Conservation (phyloP, 2,113 vertebrate species). For the Tachysurus vachellii region DNA sequence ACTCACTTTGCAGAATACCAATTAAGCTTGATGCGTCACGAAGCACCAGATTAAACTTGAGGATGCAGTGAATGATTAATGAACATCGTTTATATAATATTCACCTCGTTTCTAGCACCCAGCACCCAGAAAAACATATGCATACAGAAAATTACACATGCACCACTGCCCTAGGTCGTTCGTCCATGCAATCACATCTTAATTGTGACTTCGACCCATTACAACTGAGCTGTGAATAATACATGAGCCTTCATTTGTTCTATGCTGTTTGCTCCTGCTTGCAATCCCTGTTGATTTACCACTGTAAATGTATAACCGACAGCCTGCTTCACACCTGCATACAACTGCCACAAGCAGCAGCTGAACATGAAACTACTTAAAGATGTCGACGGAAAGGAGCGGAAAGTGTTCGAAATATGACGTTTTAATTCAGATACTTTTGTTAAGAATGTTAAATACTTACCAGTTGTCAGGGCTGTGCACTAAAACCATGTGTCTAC, state of each 20-base stretch:
- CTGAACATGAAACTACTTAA: conserved; percentile 1
- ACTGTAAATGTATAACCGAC: neutral
- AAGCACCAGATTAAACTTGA: conserved; percentile 27
- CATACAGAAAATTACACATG: conserved; percentile 32
- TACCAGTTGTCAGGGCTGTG: neutral
- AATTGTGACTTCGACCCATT: conserved; percentile 41
- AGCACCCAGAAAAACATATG: conserved; percentile 42
- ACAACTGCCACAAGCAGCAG: neutral
- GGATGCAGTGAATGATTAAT: conserved; percentile 45
- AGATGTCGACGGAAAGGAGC: neutral
- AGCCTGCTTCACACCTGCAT: neutral
- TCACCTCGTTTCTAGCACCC: conserved; percentile 30
- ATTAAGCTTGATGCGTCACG: conserved; percentile 33
- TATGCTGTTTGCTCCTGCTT: conserved; percentile 25
- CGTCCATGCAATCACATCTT: conserved; percentile 33
- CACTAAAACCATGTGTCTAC: no score
- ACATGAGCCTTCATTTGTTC: conserved; percentile 13
- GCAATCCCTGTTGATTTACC: conserved; percentile 30
- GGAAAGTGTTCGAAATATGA: neutral
- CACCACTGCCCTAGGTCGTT: neutral
- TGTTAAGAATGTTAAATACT: neutral
- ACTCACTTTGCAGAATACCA: conserved; percentile 39
- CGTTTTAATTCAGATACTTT: neutral
- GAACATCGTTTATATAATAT: conserved; percentile 47
- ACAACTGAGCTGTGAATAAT: conserved; percentile 46